These are phyloP conservation scores for Lampris incognitus DNA, from an alignment of 2,113 vertebrate genomes.

Conservation along the genomic window DNA sequence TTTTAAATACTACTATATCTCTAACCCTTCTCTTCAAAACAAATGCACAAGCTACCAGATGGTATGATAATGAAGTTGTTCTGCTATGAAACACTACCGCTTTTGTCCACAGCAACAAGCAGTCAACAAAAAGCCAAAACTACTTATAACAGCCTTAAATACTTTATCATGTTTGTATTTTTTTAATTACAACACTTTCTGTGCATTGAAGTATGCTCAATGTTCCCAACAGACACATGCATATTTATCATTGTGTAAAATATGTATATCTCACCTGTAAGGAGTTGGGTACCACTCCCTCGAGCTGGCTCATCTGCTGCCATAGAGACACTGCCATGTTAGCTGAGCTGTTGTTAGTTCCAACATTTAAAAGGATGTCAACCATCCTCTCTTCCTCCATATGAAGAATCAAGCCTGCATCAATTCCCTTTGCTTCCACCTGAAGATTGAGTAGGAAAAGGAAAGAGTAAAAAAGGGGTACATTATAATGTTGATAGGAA, in stretches of 20 bases:
- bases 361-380: constrained; percentile 64
- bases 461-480: background rate
- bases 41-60: too few relatives aligned
- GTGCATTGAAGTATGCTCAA: too few relatives aligned
- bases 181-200: too few relatives aligned
- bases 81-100: too few relatives aligned
- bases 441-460: constrained; percentile 48
- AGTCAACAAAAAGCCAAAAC: background rate
- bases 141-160: background rate
- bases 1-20: too few relatives aligned
- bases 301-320: constrained; percentile 75
- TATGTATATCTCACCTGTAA: constrained; percentile 75
- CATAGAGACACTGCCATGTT: constrained; percentile 70
- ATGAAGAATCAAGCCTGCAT: constrained; percentile 58
- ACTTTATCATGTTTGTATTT: too few relatives aligned
- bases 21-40: too few relatives aligned
- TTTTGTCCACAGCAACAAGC: too few relatives aligned
- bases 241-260: background rate
- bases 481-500: background rate
- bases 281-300: constrained; percentile 68
- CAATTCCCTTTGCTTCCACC: constrained; percentile 62
- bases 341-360: constrained; percentile 46
- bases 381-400: constrained; percentile 70
- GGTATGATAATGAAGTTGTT: too few relatives aligned
- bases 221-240: too few relatives aligned